A percentile compares a stretch with the other conserved stretches of the same genome.
These are phyloP conservation scores for Blera fallax DNA, from an alignment of 2,888 invertebrate species.

Conservation along the genomic window DNA sequence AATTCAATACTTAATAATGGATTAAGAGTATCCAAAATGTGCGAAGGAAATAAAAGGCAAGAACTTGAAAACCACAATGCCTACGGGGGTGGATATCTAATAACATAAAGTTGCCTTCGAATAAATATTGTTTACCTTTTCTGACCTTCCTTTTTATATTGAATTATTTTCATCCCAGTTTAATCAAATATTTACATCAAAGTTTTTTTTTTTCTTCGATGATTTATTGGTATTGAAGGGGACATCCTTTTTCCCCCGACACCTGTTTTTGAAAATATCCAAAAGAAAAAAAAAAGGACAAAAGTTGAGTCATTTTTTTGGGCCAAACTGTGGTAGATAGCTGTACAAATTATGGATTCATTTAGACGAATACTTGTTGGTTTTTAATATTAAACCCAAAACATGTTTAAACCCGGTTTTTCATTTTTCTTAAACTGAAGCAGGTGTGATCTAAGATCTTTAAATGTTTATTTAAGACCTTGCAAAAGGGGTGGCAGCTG, in stretches of 20 bases:
- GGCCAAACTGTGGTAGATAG: too few relatives aligned
- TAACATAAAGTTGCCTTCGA: background rate
- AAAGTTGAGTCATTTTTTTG: background rate
- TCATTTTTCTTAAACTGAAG: too few relatives aligned
- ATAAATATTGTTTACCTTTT: background rate
- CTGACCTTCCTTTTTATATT: background rate
- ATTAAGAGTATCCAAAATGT: background rate
- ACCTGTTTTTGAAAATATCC: background rate
- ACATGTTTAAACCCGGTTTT: too few relatives aligned
- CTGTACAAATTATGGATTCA: too few relatives aligned
- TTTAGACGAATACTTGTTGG: too few relatives aligned
- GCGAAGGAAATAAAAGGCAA: background rate
- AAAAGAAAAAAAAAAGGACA: background rate
- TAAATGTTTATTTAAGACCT: too few relatives aligned
- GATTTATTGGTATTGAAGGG: background rate
- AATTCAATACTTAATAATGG: background rate
- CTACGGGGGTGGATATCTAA: background rate
- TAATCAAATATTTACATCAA: conserved; percentile 26
- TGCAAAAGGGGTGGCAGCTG: too few relatives aligned
- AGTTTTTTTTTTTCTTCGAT: background rate
- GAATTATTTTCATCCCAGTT: conserved; percentile 5
- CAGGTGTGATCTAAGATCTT: too few relatives aligned
- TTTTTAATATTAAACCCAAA: too few relatives aligned
- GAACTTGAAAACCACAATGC: background rate
- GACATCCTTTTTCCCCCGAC: background rate